Percentiles rank a stretch among this genome's conserved stretches.
These are phyloP conservation scores for Ceramica pisi DNA, from an alignment of 2,888 invertebrate genomes.

Conservation along the genomic window DNA sequence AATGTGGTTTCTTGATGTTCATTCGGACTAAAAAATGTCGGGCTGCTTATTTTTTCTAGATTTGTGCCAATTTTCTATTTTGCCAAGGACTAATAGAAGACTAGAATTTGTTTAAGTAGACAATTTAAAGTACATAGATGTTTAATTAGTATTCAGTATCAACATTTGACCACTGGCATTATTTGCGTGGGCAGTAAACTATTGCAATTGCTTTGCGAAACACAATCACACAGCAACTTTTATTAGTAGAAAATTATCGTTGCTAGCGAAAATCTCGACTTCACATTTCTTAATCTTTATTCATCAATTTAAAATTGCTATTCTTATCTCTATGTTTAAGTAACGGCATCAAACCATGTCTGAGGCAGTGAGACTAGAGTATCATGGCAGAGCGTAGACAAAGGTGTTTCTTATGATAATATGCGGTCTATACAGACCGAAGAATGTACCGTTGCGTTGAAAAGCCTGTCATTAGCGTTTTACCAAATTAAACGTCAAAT, in stretches of 20 bases:
- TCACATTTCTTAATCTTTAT: background rate
- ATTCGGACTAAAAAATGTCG: slow-evolving; percentile 1
- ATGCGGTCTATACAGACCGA: slow-evolving; percentile 42
- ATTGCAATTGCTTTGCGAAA: background rate
- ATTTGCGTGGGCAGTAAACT: slow-evolving; percentile 15
- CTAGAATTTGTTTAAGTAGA: slow-evolving; percentile 1
- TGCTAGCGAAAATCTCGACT: background rate
- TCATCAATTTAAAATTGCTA: slow-evolving; percentile 9
- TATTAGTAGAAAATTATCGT: slow-evolving; percentile 6
- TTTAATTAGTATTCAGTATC: background rate
- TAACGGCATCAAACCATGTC: slow-evolving; percentile 53
- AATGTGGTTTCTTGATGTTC: slow-evolving; percentile 31
- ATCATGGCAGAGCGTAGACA: slow-evolving; percentile 27
- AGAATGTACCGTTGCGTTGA: slow-evolving; percentile 69
- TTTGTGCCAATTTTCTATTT: background rate
- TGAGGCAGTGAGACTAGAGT: slow-evolving; percentile 8
- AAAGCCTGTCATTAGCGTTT: slow-evolving; percentile 64
- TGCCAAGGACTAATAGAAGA: background rate
- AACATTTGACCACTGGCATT: background rate
- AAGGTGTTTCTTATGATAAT: slow-evolving; percentile 51
- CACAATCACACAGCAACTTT: background rate
- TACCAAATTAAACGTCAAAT: slow-evolving; percentile 65
- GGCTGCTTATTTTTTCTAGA: background rate
- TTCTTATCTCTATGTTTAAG: slow-evolving; percentile 14
- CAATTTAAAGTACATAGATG: background rate